A percentile compares a stretch with the other conserved stretches of the same genome.
These are phyloP conservation scores for Chiloscyllium punctatum DNA, from an alignment of 2,797 vertebrate genomes.

Conservation along the genomic window DNA sequence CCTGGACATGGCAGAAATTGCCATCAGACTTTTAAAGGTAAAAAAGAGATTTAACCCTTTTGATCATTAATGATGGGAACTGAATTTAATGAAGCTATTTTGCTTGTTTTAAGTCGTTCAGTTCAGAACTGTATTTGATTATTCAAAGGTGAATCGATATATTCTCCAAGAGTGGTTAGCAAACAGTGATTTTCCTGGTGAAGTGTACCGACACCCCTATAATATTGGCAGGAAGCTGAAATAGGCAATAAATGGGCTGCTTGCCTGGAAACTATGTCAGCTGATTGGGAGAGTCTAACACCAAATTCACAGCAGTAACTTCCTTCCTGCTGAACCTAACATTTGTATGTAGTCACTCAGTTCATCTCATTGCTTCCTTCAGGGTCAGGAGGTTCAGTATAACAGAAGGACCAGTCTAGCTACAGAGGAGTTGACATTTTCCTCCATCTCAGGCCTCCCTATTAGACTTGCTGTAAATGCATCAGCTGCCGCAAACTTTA, in stretches of 20 bases:
- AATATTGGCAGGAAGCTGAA: background rate
- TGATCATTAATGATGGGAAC: background rate
- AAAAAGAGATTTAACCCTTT: background rate
- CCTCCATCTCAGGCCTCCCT: constrained; percentile 73
- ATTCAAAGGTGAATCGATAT: background rate
- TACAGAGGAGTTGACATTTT: constrained; percentile 65
- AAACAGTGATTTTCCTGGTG: background rate
- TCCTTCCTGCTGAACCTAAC: background rate
- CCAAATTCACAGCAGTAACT: background rate
- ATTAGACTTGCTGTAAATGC: constrained; percentile 67
- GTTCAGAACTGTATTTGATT: background rate
- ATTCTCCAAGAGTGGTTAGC: background rate
- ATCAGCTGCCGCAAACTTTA: constrained; percentile 63
- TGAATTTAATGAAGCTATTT: background rate
- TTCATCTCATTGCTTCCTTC: background rate
- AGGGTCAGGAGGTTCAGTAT: constrained; percentile 77
- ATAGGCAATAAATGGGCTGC: background rate
- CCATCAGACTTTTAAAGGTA: constrained; percentile 75
- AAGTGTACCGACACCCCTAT: background rate
- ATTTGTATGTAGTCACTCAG: background rate
- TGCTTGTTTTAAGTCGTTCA: too few relatives aligned
- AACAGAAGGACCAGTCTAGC: constrained; percentile 63
- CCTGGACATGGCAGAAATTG: constrained; percentile 62
- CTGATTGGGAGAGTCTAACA: background rate
- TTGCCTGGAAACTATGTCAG: background rate